These are phyloP conservation scores for Monarcha castaneiventris DNA, from an alignment of 2,113 vertebrate species.

Conservation along the genomic window DNA sequence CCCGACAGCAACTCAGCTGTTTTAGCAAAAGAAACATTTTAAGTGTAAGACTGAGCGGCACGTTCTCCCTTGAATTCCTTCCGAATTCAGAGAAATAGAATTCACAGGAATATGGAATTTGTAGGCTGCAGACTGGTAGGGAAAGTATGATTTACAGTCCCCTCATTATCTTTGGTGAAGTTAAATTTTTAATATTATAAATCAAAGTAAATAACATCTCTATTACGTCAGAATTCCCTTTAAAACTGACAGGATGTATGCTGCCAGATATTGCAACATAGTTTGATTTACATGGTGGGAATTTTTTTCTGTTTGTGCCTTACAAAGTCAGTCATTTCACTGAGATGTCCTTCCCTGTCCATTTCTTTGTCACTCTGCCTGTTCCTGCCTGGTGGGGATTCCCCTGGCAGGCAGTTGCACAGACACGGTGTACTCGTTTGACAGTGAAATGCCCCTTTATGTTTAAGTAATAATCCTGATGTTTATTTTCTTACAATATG, in stretches of 20 bases:
- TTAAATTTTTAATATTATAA: neutral
- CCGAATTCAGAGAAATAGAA: neutral
- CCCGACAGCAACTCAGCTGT: neutral
- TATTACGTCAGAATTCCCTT: neutral
- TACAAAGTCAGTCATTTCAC: neutral
- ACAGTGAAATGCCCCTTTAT: neutral
- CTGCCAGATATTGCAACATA: neutral
- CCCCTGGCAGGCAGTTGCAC: neutral
- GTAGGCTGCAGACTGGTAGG: neutral
- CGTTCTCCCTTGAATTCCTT: neutral
- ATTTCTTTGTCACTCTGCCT: neutral
- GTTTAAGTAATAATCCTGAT: neutral
- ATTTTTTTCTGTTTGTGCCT: neutral
- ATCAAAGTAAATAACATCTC: neutral
- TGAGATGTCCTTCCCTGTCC: neutral
- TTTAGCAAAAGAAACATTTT: neutral
- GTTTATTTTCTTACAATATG: neutral
- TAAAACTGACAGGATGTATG: neutral
- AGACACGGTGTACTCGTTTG: accelerated
- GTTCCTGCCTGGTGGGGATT: neutral
- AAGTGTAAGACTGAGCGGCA: neutral
- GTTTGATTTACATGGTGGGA: neutral
- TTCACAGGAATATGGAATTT: neutral
- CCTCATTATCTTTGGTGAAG: neutral
- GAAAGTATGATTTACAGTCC: neutral